Base-by-base conservation (phyloP, 2,113 vertebrate species). In the Riparia riparia region DNA sequence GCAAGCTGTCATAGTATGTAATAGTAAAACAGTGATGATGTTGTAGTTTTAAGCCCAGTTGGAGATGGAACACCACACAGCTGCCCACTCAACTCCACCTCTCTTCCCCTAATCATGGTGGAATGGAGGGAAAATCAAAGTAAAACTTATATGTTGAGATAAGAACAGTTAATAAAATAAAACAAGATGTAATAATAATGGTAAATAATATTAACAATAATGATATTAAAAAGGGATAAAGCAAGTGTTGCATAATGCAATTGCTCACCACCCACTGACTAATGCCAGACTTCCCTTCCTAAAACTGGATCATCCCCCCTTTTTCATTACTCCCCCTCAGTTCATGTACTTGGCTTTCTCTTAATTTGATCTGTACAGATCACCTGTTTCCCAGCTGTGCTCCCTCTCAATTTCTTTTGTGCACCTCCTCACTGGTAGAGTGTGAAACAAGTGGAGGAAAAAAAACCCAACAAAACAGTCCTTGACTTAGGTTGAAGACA, bases 231-330 rank as follows among this genome's bases (percentile, higher is more conserved):
- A 68, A 51, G 7, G 4, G 18, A 39, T 39, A n/a, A 61, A 61
- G 18, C 3, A 39, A 28, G 32, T n/a, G 39, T 69, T 61, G 7
- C 7, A 45, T 26, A 45, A 32, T 45, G 12, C 5, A 78, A 39
- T 19, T 69, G 2, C 45, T 69, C 7, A 53, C 5, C 18, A 61
- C 9, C 7, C 21, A 44, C 26, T 19, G 32, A 51, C 9, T 7
- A 17, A 4, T 22, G 11, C 8, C 31, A 68, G 53, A 44, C 17
- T 26, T 77, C 7, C 31, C 31, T 21, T 68, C 9, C 12, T 2
- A 1, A 60, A 32, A 22, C 14, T 22, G 18, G 21, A 69, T 39
- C 39, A 39, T 12, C 2, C 2, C 3, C 13, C 8, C 2, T 37
- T 31, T n/a, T 7, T 18, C 32, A 20, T 37, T 51, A 68, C 7